These are phyloP conservation scores for Neosilurus hyrtlii DNA, from an alignment of 2,797 vertebrate species.

Conservation along the genomic window DNA sequence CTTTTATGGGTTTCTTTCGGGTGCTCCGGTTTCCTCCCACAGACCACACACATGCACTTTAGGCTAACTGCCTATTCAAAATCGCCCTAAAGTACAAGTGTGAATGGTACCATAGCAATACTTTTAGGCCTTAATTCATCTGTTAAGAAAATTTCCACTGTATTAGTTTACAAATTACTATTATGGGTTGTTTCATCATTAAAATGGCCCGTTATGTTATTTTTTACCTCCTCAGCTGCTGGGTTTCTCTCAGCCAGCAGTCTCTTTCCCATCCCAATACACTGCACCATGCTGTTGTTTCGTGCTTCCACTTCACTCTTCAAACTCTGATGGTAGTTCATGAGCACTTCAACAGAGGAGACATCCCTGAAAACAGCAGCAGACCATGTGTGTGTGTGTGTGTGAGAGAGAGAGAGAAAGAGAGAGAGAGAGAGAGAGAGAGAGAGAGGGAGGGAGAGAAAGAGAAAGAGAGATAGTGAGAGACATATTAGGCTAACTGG, in stretches of 20 bases:
- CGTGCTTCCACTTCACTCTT: constrained; percentile 89
- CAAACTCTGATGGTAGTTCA: constrained; percentile 93
- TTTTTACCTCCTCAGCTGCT: constrained; percentile 83
- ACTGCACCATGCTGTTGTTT: constrained; percentile 75
- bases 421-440: constrained; percentile 42
- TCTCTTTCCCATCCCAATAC: constrained; percentile 88
- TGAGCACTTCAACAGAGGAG: constrained; percentile 90
- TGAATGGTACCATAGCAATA: neutral
- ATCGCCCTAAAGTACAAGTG: too few species aligned
- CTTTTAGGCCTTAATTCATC: neutral
- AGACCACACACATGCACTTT: too few species aligned
- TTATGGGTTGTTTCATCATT: neutral
- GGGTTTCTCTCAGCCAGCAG: constrained; percentile 84
- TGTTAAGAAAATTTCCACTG: neutral
- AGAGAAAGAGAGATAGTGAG: too few species aligned
- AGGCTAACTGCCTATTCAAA: too few species aligned
- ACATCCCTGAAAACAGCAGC: constrained; percentile 79
- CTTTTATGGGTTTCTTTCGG: too few species aligned
- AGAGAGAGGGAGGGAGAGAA: constrained; percentile 23
- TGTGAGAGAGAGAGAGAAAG: constrained; percentile 45
- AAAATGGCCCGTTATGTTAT: neutral
- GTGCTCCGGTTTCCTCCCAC: too few species aligned
- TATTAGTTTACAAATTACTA: neutral
- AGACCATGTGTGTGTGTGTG: constrained; percentile 53
- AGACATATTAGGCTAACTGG: too few species aligned